Evolutionary conservation across 2,888 invertebrate species (phyloP).

Genomic region (Leucozona laternaria): DNA sequence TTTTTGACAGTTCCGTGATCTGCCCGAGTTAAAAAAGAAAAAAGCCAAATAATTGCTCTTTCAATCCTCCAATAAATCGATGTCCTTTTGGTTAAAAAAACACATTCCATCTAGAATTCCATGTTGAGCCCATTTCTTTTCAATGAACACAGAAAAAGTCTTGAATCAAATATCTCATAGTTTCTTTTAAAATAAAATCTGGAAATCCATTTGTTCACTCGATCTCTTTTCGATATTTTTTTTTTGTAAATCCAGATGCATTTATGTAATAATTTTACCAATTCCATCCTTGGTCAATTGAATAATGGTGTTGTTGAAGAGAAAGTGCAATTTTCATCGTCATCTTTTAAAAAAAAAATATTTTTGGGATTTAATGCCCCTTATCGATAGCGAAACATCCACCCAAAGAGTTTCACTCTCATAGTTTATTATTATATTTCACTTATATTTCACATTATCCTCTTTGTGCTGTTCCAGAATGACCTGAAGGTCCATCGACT

Average conservation of each 20-base stretch:
- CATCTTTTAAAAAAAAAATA: background rate
- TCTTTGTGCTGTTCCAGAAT: constrained; percentile 49
- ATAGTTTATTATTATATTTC: constrained; percentile 43
- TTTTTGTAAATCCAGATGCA: background rate
- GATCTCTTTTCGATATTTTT: background rate
- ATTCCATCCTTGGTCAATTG: constrained; percentile 1
- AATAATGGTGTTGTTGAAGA: background rate
- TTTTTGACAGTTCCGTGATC: too few species aligned
- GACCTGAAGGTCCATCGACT: constrained; percentile 49
- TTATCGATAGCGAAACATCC: constrained; percentile 11
- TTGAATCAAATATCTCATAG: background rate
- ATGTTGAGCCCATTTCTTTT: too few species aligned
- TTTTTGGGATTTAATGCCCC: background rate
- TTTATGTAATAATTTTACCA: background rate
- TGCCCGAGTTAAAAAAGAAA: too few species aligned
- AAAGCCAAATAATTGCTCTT: too few species aligned
- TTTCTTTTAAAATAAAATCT: background rate
- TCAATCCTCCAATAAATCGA: too few species aligned
- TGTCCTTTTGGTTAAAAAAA: too few species aligned
- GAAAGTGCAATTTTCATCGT: constrained; percentile 1
- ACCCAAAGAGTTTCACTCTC: constrained; percentile 16
- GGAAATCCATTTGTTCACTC: background rate
- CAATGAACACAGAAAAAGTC: background rate
- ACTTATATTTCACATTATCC: constrained; percentile 60
- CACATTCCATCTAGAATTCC: too few species aligned